phyloP scores from a whole-genome alignment of 2,888 invertebrate species.

The Leptarthrus brevirostris region DNA sequence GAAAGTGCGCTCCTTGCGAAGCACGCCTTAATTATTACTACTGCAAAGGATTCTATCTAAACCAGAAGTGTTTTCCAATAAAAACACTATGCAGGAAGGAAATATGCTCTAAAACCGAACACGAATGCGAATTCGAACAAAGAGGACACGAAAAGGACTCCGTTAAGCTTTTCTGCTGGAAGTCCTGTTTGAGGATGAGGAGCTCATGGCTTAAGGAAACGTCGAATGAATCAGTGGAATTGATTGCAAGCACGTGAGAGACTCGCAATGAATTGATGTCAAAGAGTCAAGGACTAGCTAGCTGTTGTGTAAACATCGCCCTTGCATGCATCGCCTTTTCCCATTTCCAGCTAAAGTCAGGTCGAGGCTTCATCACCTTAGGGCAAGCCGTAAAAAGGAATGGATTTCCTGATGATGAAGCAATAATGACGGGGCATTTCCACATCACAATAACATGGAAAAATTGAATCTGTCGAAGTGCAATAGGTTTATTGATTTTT shows the following conservation, averaged over 20 bases:
- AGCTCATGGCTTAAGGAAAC: conserved; percentile 15
- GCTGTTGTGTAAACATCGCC: conserved; percentile 16
- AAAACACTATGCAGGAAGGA: neutral
- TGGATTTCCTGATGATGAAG: neutral
- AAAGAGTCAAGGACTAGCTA: conserved; percentile 33
- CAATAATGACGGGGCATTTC: too few relatives aligned
- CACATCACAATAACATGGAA: too few relatives aligned
- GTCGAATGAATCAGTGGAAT: conserved; percentile 19
- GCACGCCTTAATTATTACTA: neutral
- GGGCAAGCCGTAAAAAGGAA: neutral
- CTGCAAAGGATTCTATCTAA: neutral
- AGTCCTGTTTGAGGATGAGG: neutral
- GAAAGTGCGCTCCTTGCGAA: neutral
- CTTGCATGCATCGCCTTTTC: conserved; percentile 1
- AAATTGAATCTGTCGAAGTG: too few relatives aligned
- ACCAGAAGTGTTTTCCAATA: neutral
- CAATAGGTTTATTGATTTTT: too few relatives aligned
- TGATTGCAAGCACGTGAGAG: conserved; percentile 30
- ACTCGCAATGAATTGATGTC: conserved; percentile 10
- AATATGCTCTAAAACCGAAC: neutral
- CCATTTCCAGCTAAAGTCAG: neutral
- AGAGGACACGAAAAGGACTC: too few relatives aligned
- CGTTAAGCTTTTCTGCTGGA: too few relatives aligned
- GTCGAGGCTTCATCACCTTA: neutral
- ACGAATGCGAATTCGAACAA: too few relatives aligned